phyloP scores from a whole-genome alignment of 2,797 vertebrate genomes.

The Lepilemur septentrionalis region DNA sequence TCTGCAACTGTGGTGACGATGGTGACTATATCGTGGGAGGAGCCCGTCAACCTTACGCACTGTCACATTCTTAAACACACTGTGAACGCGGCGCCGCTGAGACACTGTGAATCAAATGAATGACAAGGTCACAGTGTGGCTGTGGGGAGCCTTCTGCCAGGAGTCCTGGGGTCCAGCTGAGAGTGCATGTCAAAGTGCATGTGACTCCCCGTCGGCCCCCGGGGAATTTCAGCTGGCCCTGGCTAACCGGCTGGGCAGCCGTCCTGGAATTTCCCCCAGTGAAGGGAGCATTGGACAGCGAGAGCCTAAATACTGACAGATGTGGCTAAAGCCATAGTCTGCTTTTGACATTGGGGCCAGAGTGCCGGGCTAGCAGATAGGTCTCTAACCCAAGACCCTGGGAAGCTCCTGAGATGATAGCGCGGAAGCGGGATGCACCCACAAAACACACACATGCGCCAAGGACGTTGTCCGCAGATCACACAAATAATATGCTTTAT shows the following conservation, averaged over 20 bases:
- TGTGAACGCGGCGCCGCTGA: neutral
- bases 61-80: neutral
- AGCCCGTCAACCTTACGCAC: fast-evolving
- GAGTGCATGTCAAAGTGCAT: fast-evolving
- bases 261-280: neutral
- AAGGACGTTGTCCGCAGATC: neutral
- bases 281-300: neutral
- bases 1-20: neutral
- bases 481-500: neutral
- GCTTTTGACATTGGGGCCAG: neutral
- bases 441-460: neutral
- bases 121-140: neutral
- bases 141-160: neutral
- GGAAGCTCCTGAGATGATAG: neutral
- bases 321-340: neutral
- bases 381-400: too few relatives aligned
- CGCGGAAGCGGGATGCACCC: neutral
- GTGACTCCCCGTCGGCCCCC: neutral
- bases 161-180: neutral
- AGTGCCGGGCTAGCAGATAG: neutral
- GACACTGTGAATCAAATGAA: neutral
- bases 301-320: neutral
- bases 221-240: neutral
- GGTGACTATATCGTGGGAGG: neutral
- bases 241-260: neutral